phyloP scores from a whole-genome alignment of 1,140 invertebrate genomes.

The Leptinotarsa texana region DNA sequence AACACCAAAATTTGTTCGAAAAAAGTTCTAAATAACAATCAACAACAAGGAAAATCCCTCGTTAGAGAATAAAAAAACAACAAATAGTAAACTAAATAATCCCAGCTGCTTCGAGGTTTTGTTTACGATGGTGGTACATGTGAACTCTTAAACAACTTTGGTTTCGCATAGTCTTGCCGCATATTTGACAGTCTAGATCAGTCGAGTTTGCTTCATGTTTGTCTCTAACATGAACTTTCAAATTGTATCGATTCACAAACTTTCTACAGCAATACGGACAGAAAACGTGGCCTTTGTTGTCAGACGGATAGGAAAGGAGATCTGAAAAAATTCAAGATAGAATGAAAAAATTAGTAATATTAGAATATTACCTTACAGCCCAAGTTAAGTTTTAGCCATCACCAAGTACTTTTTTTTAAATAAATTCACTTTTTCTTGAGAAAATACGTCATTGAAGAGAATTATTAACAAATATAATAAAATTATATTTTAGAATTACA shows the following conservation, averaged over 20 bases:
- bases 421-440: too few species aligned
- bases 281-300: constrained; percentile 60
- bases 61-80: constrained; percentile 13
- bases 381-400: constrained; percentile 6
- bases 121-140: constrained; percentile 65
- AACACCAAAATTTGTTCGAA: constrained; percentile 16
- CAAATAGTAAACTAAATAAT: not conserved
- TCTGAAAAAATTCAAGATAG: constrained; percentile 42
- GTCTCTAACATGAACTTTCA: constrained; percentile 65
- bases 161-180: constrained; percentile 64
- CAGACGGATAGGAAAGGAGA: constrained; percentile 41
- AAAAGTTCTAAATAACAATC: constrained; percentile 17
- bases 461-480: too few species aligned
- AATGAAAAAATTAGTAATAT: constrained; percentile 28
- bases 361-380: constrained; percentile 36
- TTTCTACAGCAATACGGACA: constrained; percentile 63
- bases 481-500: too few species aligned
- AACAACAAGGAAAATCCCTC: not conserved
- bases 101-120: constrained; percentile 40
- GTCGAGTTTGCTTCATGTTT: constrained; percentile 60
- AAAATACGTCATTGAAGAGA: too few species aligned
- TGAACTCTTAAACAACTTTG: constrained; percentile 63
- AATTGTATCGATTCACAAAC: constrained; percentile 66
- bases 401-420: not conserved
- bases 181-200: constrained; percentile 61